A percentile compares a stretch with the other conserved stretches of the same genome.
phyloP scores from a whole-genome alignment of 2,113 vertebrate genomes.

The Lophochroa leadbeateri region DNA sequence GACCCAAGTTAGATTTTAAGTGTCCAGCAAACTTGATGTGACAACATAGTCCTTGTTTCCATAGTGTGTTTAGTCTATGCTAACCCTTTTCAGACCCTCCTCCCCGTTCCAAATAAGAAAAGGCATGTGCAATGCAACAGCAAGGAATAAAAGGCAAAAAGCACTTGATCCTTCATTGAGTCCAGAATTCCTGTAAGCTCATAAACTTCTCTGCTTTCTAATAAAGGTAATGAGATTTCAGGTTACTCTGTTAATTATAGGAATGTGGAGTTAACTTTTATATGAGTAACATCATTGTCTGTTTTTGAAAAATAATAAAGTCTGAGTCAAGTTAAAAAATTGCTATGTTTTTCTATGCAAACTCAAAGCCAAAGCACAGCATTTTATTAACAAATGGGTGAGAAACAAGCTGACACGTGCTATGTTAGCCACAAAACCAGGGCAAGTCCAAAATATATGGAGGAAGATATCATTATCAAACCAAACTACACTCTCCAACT shows the following conservation, averaged over 20 bases:
- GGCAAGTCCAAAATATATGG: background rate
- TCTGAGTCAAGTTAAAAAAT: background rate
- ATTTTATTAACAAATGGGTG: background rate
- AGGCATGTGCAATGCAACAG: accelerated
- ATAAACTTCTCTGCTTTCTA: background rate
- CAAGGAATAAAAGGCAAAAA: background rate
- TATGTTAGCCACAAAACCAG: background rate
- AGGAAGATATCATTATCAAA: background rate
- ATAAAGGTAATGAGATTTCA: background rate
- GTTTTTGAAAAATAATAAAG: background rate
- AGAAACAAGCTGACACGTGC: background rate
- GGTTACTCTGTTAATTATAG: background rate
- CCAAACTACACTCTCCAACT: background rate
- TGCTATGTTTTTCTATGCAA: background rate
- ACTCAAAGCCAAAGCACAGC: background rate
- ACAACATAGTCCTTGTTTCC: slow-evolving; percentile 42
- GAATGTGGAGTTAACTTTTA: background rate
- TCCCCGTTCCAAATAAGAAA: background rate
- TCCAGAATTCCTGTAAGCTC: background rate
- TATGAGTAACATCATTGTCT: background rate
- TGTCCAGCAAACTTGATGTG: background rate
- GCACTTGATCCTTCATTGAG: background rate
- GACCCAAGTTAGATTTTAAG: background rate
- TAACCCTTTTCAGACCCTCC: background rate
- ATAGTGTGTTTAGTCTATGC: background rate